phyloP scores from a whole-genome alignment of 53 echinoderm and acorn worm species.

The Echinometra lucunter region DNA sequence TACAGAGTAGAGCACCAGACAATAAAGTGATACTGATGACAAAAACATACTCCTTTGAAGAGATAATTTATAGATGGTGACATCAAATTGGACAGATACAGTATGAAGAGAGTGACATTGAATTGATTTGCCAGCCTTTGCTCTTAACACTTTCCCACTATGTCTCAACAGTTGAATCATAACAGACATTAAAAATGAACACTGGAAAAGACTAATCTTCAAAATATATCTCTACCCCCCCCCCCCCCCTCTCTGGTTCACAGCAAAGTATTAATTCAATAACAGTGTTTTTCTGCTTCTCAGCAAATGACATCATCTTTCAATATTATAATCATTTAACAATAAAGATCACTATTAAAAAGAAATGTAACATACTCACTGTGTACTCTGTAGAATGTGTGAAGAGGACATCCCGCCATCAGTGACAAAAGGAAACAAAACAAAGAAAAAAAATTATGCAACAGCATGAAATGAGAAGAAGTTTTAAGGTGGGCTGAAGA shows the following conservation, averaged over 20 bases:
- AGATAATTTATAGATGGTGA: slow-evolving; percentile 17
- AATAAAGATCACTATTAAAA: background rate
- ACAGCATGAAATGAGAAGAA: background rate
- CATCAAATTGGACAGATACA: slow-evolving; percentile 21
- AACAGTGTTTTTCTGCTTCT: too few species aligned
- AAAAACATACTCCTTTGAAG: slow-evolving; percentile 25
- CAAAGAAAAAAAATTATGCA: background rate
- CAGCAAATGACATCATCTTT: background rate
- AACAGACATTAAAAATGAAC: background rate
- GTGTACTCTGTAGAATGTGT: slow-evolving; percentile 15
- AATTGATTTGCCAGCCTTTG: background rate
- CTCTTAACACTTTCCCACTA: background rate
- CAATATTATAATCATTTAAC: background rate
- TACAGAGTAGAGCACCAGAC: background rate
- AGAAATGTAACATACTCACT: slow-evolving; percentile 21
- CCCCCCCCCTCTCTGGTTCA: too few species aligned
- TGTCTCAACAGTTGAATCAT: background rate
- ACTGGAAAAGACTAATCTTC: too few species aligned
- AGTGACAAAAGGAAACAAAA: background rate
- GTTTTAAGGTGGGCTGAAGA: too few species aligned
- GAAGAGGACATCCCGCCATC: background rate
- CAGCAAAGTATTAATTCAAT: too few species aligned
- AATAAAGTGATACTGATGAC: background rate
- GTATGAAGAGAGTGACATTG: background rate
- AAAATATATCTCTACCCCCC: too few species aligned